phyloP scores from a whole-genome alignment of 2,797 vertebrate species.

The Galaxias olidus region DNA sequence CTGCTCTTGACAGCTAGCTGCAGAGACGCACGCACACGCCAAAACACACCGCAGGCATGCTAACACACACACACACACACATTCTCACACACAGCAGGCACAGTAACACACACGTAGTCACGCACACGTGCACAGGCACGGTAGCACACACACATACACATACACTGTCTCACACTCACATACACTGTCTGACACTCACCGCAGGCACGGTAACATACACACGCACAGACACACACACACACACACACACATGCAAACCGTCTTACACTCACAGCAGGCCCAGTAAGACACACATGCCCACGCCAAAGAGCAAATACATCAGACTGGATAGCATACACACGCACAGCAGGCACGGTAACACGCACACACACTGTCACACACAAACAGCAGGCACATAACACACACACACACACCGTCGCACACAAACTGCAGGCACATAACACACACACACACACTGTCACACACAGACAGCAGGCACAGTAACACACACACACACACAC shows the following conservation, averaged over 20 bases:
- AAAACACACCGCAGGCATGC: neutral
- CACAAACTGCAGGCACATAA: too few species aligned
- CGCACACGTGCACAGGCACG: neutral
- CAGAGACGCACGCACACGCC: neutral
- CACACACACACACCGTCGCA: neutral
- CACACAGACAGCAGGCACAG: too few species aligned
- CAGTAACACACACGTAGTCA: too few species aligned
- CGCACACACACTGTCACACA: neutral
- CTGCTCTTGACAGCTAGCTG: constrained; percentile 22
- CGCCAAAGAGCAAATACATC: too few species aligned
- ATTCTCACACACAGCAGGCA: too few species aligned
- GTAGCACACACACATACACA: neutral
- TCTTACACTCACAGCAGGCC: constrained; percentile 8
- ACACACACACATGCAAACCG: too few species aligned
- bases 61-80: neutral
- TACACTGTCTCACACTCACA: neutral
- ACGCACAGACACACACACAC: neutral
- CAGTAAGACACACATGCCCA: too few species aligned
- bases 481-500: too few species aligned
- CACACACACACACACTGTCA: neutral
- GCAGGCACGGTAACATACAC: too few species aligned
- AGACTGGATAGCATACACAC: too few species aligned
- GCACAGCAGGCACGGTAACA: neutral
- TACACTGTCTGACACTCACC: too few species aligned
- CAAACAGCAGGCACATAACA: constrained; percentile 1